A percentile compares a stretch with the other conserved stretches of the same genome.
These are phyloP conservation scores for Pelochelys cantorii DNA, from an alignment of 2,797 vertebrate species.

Conservation along the genomic window DNA sequence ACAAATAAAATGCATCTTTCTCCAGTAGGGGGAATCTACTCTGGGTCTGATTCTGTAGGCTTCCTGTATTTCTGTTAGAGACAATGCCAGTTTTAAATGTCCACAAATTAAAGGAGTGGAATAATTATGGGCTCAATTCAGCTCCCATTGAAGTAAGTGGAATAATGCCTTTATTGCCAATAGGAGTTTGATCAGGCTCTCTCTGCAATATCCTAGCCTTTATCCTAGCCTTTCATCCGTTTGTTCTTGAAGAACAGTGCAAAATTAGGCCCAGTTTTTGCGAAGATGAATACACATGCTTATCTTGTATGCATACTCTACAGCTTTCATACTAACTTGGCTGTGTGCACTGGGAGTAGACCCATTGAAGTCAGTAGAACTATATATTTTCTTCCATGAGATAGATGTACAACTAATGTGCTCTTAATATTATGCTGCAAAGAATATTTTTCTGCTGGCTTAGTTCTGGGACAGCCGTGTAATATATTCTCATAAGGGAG, in stretches of 20 bases:
- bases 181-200: not conserved
- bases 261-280: not conserved
- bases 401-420: rapidly evolving
- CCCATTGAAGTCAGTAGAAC: not conserved
- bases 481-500: rapidly evolving
- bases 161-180: not conserved
- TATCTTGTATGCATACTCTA: not conserved
- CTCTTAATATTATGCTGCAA: rapidly evolving
- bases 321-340: not conserved
- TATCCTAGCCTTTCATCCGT: not conserved
- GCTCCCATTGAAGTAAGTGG: not conserved
- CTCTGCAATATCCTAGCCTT: not conserved
- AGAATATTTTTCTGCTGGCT: rapidly evolving
- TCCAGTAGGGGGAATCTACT: not conserved
- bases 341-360: not conserved
- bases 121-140: not conserved
- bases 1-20: not conserved
- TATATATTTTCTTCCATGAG: not conserved
- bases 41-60: not conserved
- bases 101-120: not conserved
- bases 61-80: not conserved
- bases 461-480: rapidly evolving
- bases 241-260: not conserved
- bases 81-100: not conserved
- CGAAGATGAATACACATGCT: not conserved